A percentile compares a stretch with the other conserved stretches of the same genome.
phyloP scores from a whole-genome alignment of 2,797 vertebrate species.

The Ceryle rudis region DNA sequence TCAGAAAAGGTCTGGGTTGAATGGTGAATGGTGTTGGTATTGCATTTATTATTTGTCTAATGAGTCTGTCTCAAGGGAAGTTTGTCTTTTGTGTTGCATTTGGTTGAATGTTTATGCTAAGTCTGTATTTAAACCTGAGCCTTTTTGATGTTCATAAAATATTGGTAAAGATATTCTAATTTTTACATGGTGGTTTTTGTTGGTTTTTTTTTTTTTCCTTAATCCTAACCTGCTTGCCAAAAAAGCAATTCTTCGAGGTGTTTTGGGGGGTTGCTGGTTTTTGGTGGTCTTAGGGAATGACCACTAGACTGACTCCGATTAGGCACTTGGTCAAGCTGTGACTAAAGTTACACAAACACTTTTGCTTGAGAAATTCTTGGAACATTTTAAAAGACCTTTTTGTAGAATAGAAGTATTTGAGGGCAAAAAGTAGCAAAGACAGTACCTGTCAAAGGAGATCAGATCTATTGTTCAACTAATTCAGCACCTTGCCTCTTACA shows the following conservation, averaged over 20 bases:
- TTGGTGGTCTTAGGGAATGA: neutral
- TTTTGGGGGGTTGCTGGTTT: neutral
- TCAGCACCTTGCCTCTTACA: neutral
- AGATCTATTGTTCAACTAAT: neutral
- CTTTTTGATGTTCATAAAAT: neutral
- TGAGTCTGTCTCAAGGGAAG: neutral
- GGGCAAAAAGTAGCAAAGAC: no score
- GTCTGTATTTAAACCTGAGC: neutral
- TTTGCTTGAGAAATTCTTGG: neutral
- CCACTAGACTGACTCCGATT: neutral
- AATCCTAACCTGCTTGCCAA: neutral
- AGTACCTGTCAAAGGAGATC: neutral
- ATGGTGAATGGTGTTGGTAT: neutral
- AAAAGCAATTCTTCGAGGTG: neutral
- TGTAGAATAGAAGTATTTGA: neutral
- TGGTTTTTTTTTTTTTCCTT: neutral
- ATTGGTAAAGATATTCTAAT: neutral
- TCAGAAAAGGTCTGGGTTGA: neutral
- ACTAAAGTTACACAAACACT: neutral
- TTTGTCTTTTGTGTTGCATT: neutral
- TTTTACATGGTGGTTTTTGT: neutral
- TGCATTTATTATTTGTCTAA: rapidly evolving
- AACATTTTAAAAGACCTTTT: neutral
- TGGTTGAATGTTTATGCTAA: neutral
- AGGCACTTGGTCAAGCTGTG: neutral